Conservation (phyloP, 2,888 invertebrate genomes). For the Monoplex corrugatus region DNA sequence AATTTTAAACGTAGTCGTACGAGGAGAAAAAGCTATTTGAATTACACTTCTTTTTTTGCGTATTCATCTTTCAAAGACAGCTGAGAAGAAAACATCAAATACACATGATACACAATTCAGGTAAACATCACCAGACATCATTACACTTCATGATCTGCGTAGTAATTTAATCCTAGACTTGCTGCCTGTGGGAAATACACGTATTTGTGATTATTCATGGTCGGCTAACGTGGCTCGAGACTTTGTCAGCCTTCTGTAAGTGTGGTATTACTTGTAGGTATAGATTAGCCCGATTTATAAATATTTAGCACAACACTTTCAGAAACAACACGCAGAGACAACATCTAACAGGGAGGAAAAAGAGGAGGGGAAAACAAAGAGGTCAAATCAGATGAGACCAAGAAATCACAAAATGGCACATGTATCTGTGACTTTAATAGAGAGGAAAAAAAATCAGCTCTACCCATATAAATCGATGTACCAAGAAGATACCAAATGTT, state of each 20-base stretch:
- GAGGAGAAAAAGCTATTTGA: no score
- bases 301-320: neutral
- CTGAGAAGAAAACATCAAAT: no score
- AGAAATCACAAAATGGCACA: neutral
- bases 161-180: neutral
- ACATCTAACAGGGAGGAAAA: neutral
- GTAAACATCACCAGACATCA: neutral
- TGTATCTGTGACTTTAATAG: neutral
- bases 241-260: no score
- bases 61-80: no score
- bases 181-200: slow-evolving; percentile 14
- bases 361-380: neutral
- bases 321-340: neutral
- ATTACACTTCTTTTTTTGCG: no score
- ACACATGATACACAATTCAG: neutral
- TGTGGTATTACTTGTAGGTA: neutral
- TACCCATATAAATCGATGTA: neutral
- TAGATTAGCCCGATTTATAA: no score
- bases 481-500: neutral
- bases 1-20: no score
- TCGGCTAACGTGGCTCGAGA: neutral
- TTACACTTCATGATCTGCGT: neutral
- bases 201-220: neutral
- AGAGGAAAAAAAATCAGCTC: neutral
- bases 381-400: neutral